These are phyloP conservation scores for Ispidina picta DNA, from an alignment of 2,797 vertebrate genomes.

Conservation along the genomic window DNA sequence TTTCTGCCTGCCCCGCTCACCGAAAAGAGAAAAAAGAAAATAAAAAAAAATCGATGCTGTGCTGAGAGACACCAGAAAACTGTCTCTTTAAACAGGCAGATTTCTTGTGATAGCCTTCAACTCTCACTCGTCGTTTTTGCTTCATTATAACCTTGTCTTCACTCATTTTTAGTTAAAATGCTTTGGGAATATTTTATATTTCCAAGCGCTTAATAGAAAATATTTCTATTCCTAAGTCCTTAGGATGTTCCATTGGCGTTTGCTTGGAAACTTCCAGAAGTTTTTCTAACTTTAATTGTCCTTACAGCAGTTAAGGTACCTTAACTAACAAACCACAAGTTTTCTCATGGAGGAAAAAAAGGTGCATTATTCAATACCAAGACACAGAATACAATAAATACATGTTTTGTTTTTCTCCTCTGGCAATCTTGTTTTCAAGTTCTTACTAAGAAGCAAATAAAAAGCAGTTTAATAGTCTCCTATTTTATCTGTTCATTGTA, in stretches of 20 bases:
- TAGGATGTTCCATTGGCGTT: not conserved
- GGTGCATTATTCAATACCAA: not conserved
- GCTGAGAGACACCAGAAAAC: not conserved
- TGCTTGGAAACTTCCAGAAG: not conserved
- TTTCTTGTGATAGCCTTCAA: not conserved
- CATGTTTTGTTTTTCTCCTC: fast-evolving
- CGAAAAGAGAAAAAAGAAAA: not conserved
- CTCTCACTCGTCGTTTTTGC: not conserved
- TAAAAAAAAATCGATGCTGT: fast-evolving
- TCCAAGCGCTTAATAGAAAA: not conserved
- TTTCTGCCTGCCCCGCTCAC: not conserved
- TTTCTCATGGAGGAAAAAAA: not conserved
- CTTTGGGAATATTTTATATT: not conserved
- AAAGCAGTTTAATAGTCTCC: not conserved
- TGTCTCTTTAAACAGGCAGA: too few species aligned
- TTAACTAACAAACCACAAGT: not conserved
- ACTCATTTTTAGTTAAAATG: not conserved
- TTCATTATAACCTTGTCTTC: not conserved
- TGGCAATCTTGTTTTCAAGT: not conserved
- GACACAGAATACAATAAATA: not conserved
- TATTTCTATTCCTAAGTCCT: not conserved
- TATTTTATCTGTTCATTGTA: not conserved
- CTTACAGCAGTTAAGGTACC: not conserved
- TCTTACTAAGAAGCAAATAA: not conserved
- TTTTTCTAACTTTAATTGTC: not conserved